Conservation (phyloP, 2,888 invertebrate genomes). For the Ypsolopha scabrella region DNA sequence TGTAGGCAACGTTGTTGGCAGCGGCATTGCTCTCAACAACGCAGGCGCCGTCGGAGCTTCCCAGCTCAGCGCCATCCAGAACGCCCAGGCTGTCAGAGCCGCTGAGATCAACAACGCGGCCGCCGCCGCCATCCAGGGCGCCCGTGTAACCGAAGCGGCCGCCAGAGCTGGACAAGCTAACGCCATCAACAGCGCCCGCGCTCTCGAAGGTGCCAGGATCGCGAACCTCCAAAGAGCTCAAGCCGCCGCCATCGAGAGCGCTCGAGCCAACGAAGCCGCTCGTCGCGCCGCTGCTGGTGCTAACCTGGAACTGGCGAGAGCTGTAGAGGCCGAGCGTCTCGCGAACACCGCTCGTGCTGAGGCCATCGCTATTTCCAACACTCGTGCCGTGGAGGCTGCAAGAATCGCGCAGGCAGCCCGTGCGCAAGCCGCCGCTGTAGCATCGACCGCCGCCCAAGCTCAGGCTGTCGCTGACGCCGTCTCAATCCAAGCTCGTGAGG, state of each 20-base stretch:
- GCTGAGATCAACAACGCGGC: constrained; percentile 55
- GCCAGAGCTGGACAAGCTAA: constrained; percentile 50
- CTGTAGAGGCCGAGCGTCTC: constrained; percentile 40
- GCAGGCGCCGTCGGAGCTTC: constrained; percentile 55
- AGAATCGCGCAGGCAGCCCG: constrained; percentile 51
- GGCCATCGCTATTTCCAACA: constrained; percentile 53
- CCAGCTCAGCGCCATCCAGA: constrained; percentile 57
- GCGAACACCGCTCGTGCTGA: constrained; percentile 57
- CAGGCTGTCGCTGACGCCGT: constrained; percentile 47
- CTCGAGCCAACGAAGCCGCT: constrained; percentile 51
- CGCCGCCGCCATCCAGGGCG: constrained; percentile 56
- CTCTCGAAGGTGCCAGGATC: constrained; percentile 49
- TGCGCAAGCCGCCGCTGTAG: constrained; percentile 42
- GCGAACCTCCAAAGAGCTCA: constrained; percentile 57
- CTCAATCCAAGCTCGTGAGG: constrained; percentile 46
- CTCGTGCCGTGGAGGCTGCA: constrained; percentile 52
- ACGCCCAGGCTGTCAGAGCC: constrained; percentile 56
- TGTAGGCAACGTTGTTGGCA: constrained; percentile 25
- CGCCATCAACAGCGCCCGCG: constrained; percentile 56
- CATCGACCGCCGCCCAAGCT: constrained; percentile 42
- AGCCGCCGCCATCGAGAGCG: constrained; percentile 57
- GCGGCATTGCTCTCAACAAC: constrained; percentile 43
- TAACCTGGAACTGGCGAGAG: constrained; percentile 37
- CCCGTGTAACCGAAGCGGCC: constrained; percentile 50
- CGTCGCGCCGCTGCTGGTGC: constrained; percentile 44